Percentiles rank a stretch among this genome's conserved stretches.
These are phyloP conservation scores for Gallinago jamesoni DNA, from an alignment of 2,113 vertebrate species.

Conservation along the genomic window DNA sequence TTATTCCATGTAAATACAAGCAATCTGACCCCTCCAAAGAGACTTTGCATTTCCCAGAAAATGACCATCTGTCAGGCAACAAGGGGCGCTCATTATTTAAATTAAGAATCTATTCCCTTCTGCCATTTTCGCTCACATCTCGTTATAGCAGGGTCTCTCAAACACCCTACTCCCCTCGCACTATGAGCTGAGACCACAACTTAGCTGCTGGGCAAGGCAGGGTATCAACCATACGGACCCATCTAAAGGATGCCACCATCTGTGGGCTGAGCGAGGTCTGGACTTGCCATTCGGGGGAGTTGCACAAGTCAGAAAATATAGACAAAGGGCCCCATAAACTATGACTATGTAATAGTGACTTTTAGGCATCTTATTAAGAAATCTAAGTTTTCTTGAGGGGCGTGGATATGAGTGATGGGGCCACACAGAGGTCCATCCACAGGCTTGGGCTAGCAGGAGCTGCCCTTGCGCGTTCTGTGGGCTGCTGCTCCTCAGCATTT, in stretches of 20 bases:
- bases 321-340: not conserved
- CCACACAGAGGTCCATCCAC: not conserved
- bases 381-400: not conserved
- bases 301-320: not conserved
- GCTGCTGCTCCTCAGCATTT: not conserved
- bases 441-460: not conserved
- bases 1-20: conserved; percentile 65
- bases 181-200: not conserved
- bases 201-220: not conserved
- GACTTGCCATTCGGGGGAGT: not conserved
- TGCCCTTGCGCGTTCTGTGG: not conserved
- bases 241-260: not conserved
- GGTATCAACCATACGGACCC: not conserved
- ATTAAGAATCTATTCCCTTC: conserved; percentile 43
- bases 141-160: not conserved
- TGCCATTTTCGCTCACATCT: conserved; percentile 45
- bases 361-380: not conserved
- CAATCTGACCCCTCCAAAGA: conserved; percentile 61
- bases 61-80: conserved; percentile 65
- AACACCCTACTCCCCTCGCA: not conserved
- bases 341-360: not conserved
- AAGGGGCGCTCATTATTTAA: conserved; percentile 67
- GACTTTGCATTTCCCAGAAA: conserved; percentile 54
- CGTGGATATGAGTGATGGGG: fast-evolving
- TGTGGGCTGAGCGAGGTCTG: not conserved